Percentiles rank a stretch among this genome's conserved stretches.
Evolutionary conservation across 1,140 invertebrate genomes (phyloP).

Genomic region (Calosoma granatense): DNA sequence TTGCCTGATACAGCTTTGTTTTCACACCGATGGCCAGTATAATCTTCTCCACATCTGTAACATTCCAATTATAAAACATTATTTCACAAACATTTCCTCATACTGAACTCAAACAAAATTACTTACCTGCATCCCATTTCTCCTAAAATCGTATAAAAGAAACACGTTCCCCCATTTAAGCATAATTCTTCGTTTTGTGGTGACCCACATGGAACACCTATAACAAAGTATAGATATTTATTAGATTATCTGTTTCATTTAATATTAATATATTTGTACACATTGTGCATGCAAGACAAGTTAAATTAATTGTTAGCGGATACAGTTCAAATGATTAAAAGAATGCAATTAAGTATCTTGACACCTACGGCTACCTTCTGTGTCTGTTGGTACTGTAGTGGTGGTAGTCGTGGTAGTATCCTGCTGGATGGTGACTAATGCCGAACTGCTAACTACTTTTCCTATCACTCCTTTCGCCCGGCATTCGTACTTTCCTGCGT

Average conservation of each 20-base stretch:
- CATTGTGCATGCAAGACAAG: no score
- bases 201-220: conserved; percentile 25
- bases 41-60: conserved; percentile 75
- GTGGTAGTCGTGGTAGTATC: conserved; percentile 51
- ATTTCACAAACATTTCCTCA: no score
- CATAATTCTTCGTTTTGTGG: conserved; percentile 46
- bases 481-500: conserved; percentile 65
- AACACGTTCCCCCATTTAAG: conserved; percentile 72
- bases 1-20: conserved; percentile 49
- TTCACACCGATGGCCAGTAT: conserved; percentile 72
- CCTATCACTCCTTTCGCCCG: conserved; percentile 36
- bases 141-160: conserved; percentile 63
- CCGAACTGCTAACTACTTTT: conserved; percentile 41
- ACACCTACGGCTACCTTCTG: conserved; percentile 42
- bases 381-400: conserved; percentile 39
- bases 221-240: no score
- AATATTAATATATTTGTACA: no score
- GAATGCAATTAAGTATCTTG: no score
- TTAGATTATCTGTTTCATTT: no score
- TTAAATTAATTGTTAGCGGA: no score
- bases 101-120: no score
- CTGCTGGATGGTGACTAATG: conserved; percentile 42
- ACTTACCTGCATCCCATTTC: conserved; percentile 71
- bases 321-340: no score
- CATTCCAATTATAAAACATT: no score